These are phyloP conservation scores for Scopus umbretta DNA, from an alignment of 2,113 vertebrate species.

Conservation along the genomic window DNA sequence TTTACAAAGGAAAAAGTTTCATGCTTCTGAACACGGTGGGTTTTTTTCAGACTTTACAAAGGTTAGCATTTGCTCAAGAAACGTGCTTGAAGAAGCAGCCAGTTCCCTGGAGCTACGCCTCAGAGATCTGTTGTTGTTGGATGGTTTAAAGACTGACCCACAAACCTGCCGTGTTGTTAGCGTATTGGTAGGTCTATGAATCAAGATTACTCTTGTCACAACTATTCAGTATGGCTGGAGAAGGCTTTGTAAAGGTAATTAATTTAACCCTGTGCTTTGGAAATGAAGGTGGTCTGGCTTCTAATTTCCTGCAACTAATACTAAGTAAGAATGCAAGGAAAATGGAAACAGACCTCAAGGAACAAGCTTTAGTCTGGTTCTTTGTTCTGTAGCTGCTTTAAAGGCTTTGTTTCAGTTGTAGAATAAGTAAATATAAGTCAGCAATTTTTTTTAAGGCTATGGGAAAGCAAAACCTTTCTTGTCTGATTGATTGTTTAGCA, in stretches of 20 bases:
- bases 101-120: neutral
- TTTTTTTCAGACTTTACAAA: neutral
- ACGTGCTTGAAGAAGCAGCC: neutral
- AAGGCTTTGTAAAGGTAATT: conserved; percentile 2
- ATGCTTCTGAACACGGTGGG: neutral
- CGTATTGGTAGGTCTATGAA: neutral
- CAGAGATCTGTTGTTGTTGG: neutral
- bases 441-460: neutral
- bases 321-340: neutral
- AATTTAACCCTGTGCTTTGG: conserved; percentile 1
- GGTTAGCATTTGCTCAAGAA: neutral
- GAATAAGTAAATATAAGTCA: neutral
- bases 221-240: neutral
- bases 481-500: neutral
- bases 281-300: conserved; percentile 17
- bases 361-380: neutral
- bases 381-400: neutral
- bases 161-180: neutral
- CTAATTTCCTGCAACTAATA: neutral
- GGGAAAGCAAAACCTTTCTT: neutral
- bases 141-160: neutral
- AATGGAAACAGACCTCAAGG: neutral
- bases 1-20: neutral
- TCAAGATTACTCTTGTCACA: neutral
- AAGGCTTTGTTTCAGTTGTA: neutral